phyloP scores from a whole-genome alignment of 2,888 invertebrate species.

The Neocrepidodera transversa region DNA sequence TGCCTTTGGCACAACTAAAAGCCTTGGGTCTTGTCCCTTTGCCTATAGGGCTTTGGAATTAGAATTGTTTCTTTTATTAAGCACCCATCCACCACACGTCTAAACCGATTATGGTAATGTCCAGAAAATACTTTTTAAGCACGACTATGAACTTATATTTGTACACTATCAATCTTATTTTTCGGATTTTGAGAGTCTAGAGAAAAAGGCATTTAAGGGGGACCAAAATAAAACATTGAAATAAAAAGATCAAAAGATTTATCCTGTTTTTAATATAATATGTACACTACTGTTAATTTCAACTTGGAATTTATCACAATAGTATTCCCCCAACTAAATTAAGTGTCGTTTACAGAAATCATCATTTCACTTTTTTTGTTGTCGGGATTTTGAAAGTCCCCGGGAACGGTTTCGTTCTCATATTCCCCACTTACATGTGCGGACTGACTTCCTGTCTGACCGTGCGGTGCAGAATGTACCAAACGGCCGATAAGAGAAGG shows the following conservation, averaged over 20 bases:
- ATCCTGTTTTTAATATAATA: slow-evolving; percentile 7
- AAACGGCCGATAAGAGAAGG: slow-evolving; percentile 67
- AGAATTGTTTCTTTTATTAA: no score
- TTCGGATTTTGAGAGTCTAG: no score
- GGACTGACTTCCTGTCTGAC: slow-evolving; percentile 48
- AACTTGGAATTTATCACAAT: slow-evolving; percentile 25
- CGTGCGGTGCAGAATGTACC: slow-evolving; percentile 68
- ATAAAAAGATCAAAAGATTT: background rate
- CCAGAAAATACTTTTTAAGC: no score
- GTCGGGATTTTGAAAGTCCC: slow-evolving; percentile 59
- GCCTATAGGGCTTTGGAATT: no score
- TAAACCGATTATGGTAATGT: no score
- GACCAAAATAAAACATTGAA: background rate
- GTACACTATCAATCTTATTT: no score
- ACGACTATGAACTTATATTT: no score
- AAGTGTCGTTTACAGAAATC: slow-evolving; percentile 53
- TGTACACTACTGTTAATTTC: slow-evolving; percentile 13
- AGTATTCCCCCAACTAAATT: slow-evolving; percentile 25
- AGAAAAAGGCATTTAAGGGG: no score
- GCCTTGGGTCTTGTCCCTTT: no score
- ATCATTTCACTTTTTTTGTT: slow-evolving; percentile 58
- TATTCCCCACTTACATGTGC: slow-evolving; percentile 44
- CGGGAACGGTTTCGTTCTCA: slow-evolving; percentile 51
- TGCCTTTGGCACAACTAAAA: no score
- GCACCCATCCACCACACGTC: no score